Conservation (phyloP, 2,797 vertebrate species). For the Fistularia tabacaria region DNA sequence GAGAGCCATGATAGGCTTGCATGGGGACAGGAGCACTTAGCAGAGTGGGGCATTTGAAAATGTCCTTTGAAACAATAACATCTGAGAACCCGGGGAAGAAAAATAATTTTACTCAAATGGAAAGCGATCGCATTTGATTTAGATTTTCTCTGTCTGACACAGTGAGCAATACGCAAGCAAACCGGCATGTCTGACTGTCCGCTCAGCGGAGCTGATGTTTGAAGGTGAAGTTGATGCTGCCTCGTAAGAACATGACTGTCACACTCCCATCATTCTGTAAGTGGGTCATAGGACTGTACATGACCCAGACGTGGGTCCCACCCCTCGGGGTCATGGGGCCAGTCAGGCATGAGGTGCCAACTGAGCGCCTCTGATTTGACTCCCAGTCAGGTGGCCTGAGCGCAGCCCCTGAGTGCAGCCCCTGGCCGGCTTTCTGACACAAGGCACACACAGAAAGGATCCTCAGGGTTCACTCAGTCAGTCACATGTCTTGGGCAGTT, state of each 20-base stretch:
- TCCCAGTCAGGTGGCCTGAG: slow-evolving; percentile 66
- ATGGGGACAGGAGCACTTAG: no score
- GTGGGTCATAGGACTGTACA: slow-evolving; percentile 72
- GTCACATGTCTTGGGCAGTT: slow-evolving; percentile 40
- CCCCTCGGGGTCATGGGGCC: slow-evolving; percentile 82
- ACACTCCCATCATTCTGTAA: slow-evolving; percentile 73
- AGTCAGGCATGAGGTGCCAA: slow-evolving; percentile 84
- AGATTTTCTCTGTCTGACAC: no score
- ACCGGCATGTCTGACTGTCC: neutral
- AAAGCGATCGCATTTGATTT: no score
- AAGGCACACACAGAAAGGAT: slow-evolving; percentile 42
- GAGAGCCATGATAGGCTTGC: no score
- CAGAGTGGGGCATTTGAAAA: no score
- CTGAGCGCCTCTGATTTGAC: slow-evolving; percentile 72
- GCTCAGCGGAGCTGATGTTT: slow-evolving; percentile 17
- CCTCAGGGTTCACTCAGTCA: slow-evolving; percentile 46
- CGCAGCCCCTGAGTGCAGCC: slow-evolving; percentile 51
- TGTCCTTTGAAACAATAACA: no score
- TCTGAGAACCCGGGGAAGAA: no score
- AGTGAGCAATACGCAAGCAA: no score
- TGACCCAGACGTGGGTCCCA: slow-evolving; percentile 83
- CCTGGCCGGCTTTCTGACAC: slow-evolving; percentile 51
- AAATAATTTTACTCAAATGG: no score
- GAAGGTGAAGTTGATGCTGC: slow-evolving; percentile 60
- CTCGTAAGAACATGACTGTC: slow-evolving; percentile 74